These are phyloP conservation scores for Andrena minutula DNA, from an alignment of 2,888 invertebrate genomes.

Conservation along the genomic window DNA sequence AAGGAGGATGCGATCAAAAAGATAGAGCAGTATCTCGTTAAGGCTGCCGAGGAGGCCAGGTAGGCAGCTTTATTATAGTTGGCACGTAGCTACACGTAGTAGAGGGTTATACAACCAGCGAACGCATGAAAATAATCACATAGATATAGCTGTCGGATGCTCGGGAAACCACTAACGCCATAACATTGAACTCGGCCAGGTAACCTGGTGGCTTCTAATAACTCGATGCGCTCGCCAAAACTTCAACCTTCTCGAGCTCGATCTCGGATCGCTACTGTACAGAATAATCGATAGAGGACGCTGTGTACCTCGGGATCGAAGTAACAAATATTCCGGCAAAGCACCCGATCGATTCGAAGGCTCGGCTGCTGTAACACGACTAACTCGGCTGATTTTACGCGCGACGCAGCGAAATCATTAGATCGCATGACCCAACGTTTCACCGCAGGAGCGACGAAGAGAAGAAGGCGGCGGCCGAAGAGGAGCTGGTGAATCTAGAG, in stretches of 20 bases:
- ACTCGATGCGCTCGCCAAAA: conserved; percentile 33
- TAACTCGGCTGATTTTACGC: neutral
- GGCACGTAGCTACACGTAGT: neutral
- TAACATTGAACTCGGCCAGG: conserved; percentile 52
- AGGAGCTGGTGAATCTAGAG: conserved; percentile 73
- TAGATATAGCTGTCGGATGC: neutral
- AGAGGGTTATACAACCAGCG: neutral
- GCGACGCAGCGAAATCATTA: neutral
- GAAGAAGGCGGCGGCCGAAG: conserved; percentile 77
- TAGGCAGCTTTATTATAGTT: conserved; percentile 54
- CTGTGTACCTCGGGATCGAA: neutral
- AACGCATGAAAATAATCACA: conserved; percentile 36
- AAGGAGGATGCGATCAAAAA: conserved; percentile 76
- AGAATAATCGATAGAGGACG: neutral
- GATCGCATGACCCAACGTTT: neutral
- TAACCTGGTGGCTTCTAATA: conserved; percentile 17
- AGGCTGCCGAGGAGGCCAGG: conserved; percentile 78
- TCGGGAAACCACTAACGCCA: conserved; percentile 3
- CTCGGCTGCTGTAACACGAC: neutral
- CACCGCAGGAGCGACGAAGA: conserved; percentile 79
- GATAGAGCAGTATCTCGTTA: conserved; percentile 76
- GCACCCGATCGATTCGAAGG: neutral
- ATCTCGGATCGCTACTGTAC: conserved; percentile 9
- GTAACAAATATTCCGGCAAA: neutral
- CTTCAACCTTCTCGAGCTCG: neutral